Evolutionary conservation across 2,888 invertebrate species (phyloP).

Genomic region (Dichetophora obliterata): DNA sequence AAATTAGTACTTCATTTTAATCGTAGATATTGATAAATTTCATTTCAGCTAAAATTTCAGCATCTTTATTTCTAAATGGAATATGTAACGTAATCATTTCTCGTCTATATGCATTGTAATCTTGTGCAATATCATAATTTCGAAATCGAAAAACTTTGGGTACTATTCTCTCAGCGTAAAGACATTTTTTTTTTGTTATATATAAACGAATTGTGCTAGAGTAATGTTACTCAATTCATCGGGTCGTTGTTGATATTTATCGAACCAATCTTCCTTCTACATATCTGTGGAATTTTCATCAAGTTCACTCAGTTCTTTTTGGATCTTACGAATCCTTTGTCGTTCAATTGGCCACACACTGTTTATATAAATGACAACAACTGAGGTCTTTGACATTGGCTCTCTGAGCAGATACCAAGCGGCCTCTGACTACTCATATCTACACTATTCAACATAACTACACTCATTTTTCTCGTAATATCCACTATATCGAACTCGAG

Average conservation of each 20-base stretch:
- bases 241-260: conserved; percentile 60
- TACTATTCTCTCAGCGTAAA: too few species aligned
- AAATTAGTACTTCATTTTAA: conserved; percentile 46
- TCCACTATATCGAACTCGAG: not conserved
- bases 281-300: conserved; percentile 53
- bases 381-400: conserved; percentile 65
- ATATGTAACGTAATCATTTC: conserved; percentile 58
- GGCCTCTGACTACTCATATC: conserved; percentile 61
- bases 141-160: conserved; percentile 56
- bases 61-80: conserved; percentile 51
- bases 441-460: conserved; percentile 26
- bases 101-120: conserved; percentile 59
- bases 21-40: conserved; percentile 47
- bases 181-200: too few species aligned
- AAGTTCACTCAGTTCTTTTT: conserved; percentile 57
- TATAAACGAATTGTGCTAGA: conserved; percentile 59
- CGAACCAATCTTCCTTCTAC: conserved; percentile 61
- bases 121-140: conserved; percentile 61
- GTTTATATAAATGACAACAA: conserved; percentile 60
- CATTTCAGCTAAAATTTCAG: conserved; percentile 43
- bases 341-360: conserved; percentile 65
- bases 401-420: conserved; percentile 61
- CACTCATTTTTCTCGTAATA: not conserved
- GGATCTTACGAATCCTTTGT: conserved; percentile 58
- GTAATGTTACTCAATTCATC: conserved; percentile 53